Percentiles rank a stretch among this genome's conserved stretches.
Evolutionary conservation across 1,140 invertebrate species (phyloP).

Genomic region (Psilanteris sp.): DNA sequence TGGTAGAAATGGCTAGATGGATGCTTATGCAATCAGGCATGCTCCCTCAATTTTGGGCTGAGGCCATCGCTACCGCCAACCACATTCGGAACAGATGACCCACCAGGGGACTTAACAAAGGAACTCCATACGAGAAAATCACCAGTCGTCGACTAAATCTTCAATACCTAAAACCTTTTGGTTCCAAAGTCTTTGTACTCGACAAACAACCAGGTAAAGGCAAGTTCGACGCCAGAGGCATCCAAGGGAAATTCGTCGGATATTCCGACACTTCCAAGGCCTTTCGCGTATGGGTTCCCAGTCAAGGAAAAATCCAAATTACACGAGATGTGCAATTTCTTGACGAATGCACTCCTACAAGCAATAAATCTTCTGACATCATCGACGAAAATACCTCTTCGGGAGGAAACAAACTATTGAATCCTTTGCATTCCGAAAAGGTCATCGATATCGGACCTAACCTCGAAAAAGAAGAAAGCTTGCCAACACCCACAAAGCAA

Average conservation of each 20-base stretch:
- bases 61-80: background rate
- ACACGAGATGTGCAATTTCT: slow-evolving; percentile 39
- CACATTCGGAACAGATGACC: background rate
- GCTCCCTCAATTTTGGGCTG: background rate
- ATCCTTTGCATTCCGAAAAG: no score
- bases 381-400: slow-evolving; percentile 1
- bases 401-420: background rate
- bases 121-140: background rate
- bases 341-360: slow-evolving; percentile 1
- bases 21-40: background rate
- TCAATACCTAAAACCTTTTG: background rate
- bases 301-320: slow-evolving; percentile 14
- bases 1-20: background rate
- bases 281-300: slow-evolving; percentile 32
- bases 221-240: slow-evolving; percentile 12
- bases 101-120: background rate
- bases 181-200: background rate
- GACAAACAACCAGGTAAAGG: slow-evolving; percentile 27
- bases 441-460: background rate
- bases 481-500: no score
- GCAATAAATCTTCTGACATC: background rate
- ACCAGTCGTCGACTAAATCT: background rate
- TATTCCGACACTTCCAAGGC: slow-evolving; percentile 23
- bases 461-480: no score
- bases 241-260: slow-evolving; percentile 19